These are phyloP conservation scores for Drosophila rhopaloa DNA, from an alignment of 1,140 invertebrate genomes.

Conservation along the genomic window DNA sequence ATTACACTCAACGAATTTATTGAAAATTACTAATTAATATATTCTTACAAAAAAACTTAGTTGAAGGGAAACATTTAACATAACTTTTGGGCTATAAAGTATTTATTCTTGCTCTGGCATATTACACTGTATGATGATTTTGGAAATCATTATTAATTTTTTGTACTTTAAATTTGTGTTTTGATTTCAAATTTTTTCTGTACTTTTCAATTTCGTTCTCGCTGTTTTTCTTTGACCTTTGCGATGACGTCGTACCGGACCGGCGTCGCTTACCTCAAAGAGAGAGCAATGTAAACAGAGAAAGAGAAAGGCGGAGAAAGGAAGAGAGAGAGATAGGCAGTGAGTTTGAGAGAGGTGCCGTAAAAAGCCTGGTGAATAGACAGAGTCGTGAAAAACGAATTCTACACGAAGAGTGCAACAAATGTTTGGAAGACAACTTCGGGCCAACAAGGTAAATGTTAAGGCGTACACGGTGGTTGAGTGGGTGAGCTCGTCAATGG, in stretches of 20 bases:
- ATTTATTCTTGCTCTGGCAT: no score
- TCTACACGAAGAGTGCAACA: constrained; percentile 63
- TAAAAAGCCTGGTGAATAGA: constrained; percentile 13
- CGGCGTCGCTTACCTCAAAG: constrained; percentile 13
- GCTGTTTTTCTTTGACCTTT: constrained; percentile 55
- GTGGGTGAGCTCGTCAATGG: background rate
- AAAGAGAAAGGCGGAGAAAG: constrained; percentile 29
- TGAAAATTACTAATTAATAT: no score
- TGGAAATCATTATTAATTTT: no score
- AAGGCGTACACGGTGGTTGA: constrained; percentile 31
- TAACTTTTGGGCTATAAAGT: no score
- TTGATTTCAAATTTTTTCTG: background rate
- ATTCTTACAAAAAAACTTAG: no score
- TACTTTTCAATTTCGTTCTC: background rate
- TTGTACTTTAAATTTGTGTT: background rate
- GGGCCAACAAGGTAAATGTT: constrained; percentile 58
- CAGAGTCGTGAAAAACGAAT: constrained; percentile 55
- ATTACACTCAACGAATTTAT: background rate
- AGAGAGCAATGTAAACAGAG: constrained; percentile 55
- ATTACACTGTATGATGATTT: no score
- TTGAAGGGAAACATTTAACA: no score
- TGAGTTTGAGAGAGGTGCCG: background rate
- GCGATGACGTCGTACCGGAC: constrained; percentile 60
- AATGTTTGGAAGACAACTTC: constrained; percentile 51
- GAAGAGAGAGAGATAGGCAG: background rate